Evolutionary conservation across 2,113 vertebrate genomes (phyloP), one percentile per base, ranked within the genome.

Genomic region (Triplophysa rosa): DNA sequence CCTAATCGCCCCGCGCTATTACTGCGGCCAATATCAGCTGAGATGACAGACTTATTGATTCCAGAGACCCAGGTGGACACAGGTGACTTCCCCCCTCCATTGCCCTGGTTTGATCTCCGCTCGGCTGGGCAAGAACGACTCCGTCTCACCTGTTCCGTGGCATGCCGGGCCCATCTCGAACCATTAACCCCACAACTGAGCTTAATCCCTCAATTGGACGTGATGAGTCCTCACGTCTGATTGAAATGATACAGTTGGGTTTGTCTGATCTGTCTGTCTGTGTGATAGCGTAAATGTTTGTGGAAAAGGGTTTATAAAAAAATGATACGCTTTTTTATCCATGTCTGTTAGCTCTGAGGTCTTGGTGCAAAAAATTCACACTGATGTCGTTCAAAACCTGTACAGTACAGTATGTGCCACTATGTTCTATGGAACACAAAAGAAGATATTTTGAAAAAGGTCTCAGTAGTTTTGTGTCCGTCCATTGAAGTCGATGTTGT

Each of bases 21-120:
- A 92, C 89, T 83, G 89, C 79, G 29, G 86, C 87, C 91, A 93
- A 93, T 93, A 93, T 92, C 81, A 90, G 84, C 72, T 40, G 91
- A 81, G 92, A 91, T 93, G 93, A 93, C 93, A 93, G 93, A 92
- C 91, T 91, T 92, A 92, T 91, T 91, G 92, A 91, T 92, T 90
- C 88, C 89, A 85, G 81, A 80, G 83, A 74, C 72, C 58, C 84
- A 84, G 84, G 83, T 87, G 87, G 83, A 89, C 80, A 66, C 67
- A 72, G 76, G 75, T 78, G 75, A 72, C 58, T 70, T 86, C 69
- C 85, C 37, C 0, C 67, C 84, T 13, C 67, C 64, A 26, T 17
- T 85, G 69, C 85, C 87, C 88, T 83, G 80, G 85, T 89, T 89
- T 91, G 89, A 92, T 91, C 91, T 89, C 80, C 87, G 80, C 88